These are phyloP conservation scores for Zeuzera pyrina DNA, from an alignment of 2,888 invertebrate genomes.

Conservation along the genomic window DNA sequence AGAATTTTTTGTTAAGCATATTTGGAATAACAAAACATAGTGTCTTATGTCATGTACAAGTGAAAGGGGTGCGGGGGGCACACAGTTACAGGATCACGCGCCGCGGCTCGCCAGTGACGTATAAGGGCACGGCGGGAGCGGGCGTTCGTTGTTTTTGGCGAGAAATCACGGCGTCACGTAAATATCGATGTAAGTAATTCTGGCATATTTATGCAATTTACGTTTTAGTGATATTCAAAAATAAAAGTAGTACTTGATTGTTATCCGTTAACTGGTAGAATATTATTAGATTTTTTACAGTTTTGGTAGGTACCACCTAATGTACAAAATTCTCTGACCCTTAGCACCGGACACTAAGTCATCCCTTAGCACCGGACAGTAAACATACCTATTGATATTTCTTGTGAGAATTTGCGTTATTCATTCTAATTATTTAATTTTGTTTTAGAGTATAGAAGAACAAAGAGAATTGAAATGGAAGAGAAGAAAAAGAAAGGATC, in stretches of 20 bases:
- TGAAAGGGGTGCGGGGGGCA: constrained; percentile 11
- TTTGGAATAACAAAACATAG: too few relatives aligned
- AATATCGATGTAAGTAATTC: constrained; percentile 10
- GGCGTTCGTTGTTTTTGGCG: constrained; percentile 10
- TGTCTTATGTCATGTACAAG: constrained; percentile 6
- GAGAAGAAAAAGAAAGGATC: constrained; percentile 8
- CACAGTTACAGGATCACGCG: constrained; percentile 10
- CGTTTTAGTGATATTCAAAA: constrained; percentile 1
- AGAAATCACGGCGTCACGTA: constrained; percentile 13
- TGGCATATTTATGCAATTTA: constrained; percentile 2
- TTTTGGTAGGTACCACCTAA: constrained; percentile 9
- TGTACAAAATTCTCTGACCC: not conserved
- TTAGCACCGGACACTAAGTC: constrained; percentile 4
- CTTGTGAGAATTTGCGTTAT: constrained; percentile 1
- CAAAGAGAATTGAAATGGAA: constrained; percentile 6
- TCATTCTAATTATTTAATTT: constrained; percentile 5
- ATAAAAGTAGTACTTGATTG: constrained; percentile 2
- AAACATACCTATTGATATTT: constrained; percentile 2
- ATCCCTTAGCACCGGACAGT: constrained; percentile 4
- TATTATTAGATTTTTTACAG: constrained; percentile 9
- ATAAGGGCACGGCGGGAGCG: constrained; percentile 7
- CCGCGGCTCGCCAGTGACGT: constrained; percentile 9
- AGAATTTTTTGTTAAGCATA: not conserved
- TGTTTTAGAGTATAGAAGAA: constrained; percentile 7
- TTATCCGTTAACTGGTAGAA: constrained; percentile 8